Conservation (phyloP, 2,888 invertebrate genomes). For the Syritta pipiens region DNA sequence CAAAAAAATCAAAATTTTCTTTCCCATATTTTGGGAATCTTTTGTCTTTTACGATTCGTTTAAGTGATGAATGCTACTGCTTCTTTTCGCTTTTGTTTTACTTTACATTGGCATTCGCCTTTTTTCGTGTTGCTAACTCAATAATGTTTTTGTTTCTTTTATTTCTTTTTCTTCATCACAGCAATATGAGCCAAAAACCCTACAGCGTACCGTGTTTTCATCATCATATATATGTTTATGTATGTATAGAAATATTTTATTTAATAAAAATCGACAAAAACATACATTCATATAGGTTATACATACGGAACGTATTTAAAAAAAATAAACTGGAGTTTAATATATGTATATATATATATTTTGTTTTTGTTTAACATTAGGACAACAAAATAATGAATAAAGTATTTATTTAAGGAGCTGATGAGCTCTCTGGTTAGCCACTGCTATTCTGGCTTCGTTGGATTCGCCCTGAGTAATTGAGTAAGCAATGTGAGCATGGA, state of each 20-base stretch:
- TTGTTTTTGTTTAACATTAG: constrained; percentile 54
- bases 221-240: too few relatives aligned
- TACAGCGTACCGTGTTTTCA: too few relatives aligned
- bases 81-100: neutral
- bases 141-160: constrained; percentile 9
- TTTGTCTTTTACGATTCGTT: constrained; percentile 20
- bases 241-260: constrained; percentile 40
- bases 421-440: constrained; percentile 97
- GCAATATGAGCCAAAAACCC: constrained; percentile 70
- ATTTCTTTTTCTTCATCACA: constrained; percentile 62
- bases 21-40: neutral
- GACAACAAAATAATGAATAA: constrained; percentile 67
- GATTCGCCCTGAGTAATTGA: constrained; percentile 88
- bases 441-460: constrained; percentile 96
- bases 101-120: neutral
- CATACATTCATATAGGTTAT: constrained; percentile 52
- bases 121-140: constrained; percentile 5
- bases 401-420: constrained; percentile 92
- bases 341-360: constrained; percentile 40
- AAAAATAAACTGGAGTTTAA: constrained; percentile 41
- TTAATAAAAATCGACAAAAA: constrained; percentile 49
- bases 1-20: neutral
- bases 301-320: constrained; percentile 52
- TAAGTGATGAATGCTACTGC: constrained; percentile 57
- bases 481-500: constrained; percentile 38